Conservation (phyloP, 2,113 vertebrate genomes). For the Gyps fulvus region DNA sequence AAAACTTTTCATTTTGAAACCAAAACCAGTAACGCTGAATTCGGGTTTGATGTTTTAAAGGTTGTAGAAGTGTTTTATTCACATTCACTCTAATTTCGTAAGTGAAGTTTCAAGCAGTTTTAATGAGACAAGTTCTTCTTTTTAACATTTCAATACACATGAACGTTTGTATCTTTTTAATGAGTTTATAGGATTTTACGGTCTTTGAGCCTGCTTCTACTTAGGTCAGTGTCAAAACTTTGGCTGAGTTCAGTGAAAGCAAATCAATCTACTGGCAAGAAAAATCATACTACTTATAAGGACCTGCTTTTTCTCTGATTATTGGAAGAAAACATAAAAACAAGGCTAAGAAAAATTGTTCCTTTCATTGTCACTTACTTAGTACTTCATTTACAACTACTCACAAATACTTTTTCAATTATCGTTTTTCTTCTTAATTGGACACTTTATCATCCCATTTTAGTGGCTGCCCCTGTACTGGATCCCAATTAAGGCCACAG, state of each 20-base stretch:
- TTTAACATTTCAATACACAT: background rate
- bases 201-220: background rate
- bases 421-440: background rate
- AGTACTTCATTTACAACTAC: background rate
- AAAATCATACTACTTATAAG: background rate
- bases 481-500: background rate
- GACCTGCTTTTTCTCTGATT: background rate
- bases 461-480: background rate
- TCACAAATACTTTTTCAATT: background rate
- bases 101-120: background rate
- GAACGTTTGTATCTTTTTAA: slow-evolving; percentile 21
- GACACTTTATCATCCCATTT: background rate
- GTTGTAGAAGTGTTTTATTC: background rate
- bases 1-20: background rate
- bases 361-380: background rate
- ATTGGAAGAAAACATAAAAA: background rate
- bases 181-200: background rate
- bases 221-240: slow-evolving; percentile 4
- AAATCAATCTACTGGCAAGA: background rate
- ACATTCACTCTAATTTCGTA: accelerated
- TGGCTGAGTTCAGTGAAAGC: background rate
- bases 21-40: accelerated
- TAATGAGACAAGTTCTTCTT: background rate
- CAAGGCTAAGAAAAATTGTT: background rate
- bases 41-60: background rate